phyloP scores from a whole-genome alignment of 2,797 vertebrate genomes.

The Sebastiscus albofasciatus region DNA sequence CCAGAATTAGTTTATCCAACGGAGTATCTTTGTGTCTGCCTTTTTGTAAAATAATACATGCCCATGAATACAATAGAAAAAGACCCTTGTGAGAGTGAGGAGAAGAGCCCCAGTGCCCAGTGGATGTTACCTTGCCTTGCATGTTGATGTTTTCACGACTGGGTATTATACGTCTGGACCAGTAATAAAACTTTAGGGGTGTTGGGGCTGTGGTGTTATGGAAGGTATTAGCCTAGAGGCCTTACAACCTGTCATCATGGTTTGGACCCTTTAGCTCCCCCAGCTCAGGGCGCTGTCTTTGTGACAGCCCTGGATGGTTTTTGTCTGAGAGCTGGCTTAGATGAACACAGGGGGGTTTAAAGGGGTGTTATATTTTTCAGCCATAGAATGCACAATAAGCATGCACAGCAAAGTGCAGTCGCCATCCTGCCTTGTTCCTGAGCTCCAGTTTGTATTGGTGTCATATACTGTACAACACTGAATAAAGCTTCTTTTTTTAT shows the following conservation, averaged over 20 bases:
- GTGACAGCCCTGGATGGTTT: background rate
- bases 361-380: conserved; percentile 38
- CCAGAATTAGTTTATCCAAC: conserved; percentile 49
- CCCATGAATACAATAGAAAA: conserved; percentile 28
- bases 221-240: conserved; percentile 58
- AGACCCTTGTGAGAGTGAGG: conserved; percentile 7
- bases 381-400: conserved; percentile 61
- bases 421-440: conserved; percentile 61
- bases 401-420: conserved; percentile 60
- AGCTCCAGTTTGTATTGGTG: conserved; percentile 55
- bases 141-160: conserved; percentile 54
- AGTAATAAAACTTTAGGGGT: conserved; percentile 10
- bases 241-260: conserved; percentile 49
- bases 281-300: conserved; percentile 24
- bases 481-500: conserved; percentile 23
- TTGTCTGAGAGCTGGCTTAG: conserved; percentile 15
- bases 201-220: background rate
- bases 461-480: conserved; percentile 47
- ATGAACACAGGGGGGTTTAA: background rate
- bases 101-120: conserved; percentile 20
- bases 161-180: conserved; percentile 31
- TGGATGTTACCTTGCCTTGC: conserved; percentile 50
- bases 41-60: conserved; percentile 58
- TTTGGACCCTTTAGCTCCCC: conserved; percentile 32
- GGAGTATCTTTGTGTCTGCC: conserved; percentile 54